These are phyloP conservation scores for Pogonomyrmex barbatus DNA, from an alignment of 1,140 invertebrate genomes.

Conservation along the genomic window DNA sequence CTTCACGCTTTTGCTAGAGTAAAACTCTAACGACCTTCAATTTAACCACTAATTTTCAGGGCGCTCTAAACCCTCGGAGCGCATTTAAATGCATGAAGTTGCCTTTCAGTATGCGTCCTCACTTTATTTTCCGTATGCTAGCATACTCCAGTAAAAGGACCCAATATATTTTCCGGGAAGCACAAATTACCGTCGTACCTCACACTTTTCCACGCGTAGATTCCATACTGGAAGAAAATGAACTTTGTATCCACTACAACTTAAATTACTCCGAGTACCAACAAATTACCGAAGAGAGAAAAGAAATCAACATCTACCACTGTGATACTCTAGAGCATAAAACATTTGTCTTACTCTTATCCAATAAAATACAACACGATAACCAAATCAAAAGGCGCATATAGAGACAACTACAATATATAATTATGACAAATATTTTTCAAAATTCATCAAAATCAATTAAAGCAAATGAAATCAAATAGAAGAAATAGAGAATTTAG, in stretches of 20 bases:
- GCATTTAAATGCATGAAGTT: slow-evolving; percentile 62
- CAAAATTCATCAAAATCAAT: neutral
- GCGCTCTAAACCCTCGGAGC: slow-evolving; percentile 41
- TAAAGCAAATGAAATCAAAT: neutral
- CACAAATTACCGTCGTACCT: slow-evolving; percentile 40
- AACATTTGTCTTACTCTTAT: neutral
- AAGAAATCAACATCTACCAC: neutral
- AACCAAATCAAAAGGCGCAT: neutral
- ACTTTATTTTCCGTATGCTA: slow-evolving; percentile 39
- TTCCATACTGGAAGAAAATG: neutral
- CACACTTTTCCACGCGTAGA: slow-evolving; percentile 26
- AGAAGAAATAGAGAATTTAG: neutral
- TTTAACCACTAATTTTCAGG: slow-evolving; percentile 55
- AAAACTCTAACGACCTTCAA: slow-evolving; percentile 57
- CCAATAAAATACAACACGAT: neutral
- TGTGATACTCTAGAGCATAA: neutral
- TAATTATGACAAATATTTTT: neutral
- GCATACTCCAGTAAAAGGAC: slow-evolving; percentile 13
- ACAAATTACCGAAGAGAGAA: slow-evolving; percentile 22
- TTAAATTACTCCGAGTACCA: slow-evolving; percentile 10
- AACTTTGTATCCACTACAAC: slow-evolving; percentile 13
- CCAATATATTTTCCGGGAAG: slow-evolving; percentile 44
- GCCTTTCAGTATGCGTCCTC: slow-evolving; percentile 45
- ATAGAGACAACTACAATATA: neutral
- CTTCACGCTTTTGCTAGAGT: slow-evolving; percentile 39